These are phyloP conservation scores for Ceramica pisi DNA, from an alignment of 2,888 invertebrate species.

Conservation along the genomic window DNA sequence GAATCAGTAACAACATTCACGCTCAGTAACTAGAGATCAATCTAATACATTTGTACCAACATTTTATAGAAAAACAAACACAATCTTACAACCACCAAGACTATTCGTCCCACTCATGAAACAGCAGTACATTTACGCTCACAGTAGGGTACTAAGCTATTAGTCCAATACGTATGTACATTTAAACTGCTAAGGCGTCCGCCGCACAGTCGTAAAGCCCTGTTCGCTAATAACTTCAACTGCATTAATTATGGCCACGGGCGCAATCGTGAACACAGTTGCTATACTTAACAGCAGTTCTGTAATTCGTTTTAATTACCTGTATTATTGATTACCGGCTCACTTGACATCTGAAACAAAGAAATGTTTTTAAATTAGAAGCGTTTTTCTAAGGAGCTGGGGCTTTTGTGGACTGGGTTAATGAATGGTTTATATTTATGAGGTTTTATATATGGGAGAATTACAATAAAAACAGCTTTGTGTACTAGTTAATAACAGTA, in stretches of 20 bases:
- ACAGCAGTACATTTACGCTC: conserved; percentile 13
- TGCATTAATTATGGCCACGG: conserved; percentile 61
- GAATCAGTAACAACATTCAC: not conserved
- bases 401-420: not conserved
- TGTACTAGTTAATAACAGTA: not conserved
- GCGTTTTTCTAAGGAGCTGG: not conserved
- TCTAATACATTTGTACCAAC: not conserved
- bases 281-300: conserved; percentile 49
- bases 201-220: conserved; percentile 62
- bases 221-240: conserved; percentile 62
- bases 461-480: not conserved
- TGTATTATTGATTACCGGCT: conserved; percentile 71
- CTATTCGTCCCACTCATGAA: conserved; percentile 4
- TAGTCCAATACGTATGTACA: conserved; percentile 51
- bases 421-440: not conserved
- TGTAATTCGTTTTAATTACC: conserved; percentile 67
- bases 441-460: not conserved
- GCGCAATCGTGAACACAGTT: conserved; percentile 59
- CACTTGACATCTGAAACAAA: conserved; percentile 80
- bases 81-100: conserved; percentile 32
- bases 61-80: not conserved
- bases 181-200: conserved; percentile 61
- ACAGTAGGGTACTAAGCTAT: conserved; percentile 41
- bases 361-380: conserved; percentile 16
- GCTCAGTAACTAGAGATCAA: not conserved